Evolutionary conservation across 2,888 invertebrate species (phyloP).

Genomic region (Tetragonula carbonaria): DNA sequence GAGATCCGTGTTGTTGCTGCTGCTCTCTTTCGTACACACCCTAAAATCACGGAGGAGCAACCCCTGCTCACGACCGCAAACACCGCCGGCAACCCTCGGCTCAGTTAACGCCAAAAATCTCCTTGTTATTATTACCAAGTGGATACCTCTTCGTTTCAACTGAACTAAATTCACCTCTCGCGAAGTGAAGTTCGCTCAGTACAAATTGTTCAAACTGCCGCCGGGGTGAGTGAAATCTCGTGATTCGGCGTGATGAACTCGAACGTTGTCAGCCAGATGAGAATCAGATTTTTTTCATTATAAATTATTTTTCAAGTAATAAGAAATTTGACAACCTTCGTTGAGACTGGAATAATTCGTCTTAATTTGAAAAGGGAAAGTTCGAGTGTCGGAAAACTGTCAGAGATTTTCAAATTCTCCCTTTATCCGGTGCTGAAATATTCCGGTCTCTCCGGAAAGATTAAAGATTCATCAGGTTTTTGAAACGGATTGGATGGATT

Average conservation of each 20-base stretch:
- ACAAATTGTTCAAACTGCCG: constrained; percentile 39
- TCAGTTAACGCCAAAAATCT: constrained; percentile 56
- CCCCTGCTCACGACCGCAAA: constrained; percentile 68
- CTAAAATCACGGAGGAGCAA: constrained; percentile 73
- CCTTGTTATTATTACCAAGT: constrained; percentile 41
- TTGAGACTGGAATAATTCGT: too few relatives aligned
- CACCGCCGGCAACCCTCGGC: constrained; percentile 60
- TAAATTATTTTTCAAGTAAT: too few relatives aligned
- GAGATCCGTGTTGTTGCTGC: constrained; percentile 51
- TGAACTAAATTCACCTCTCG: constrained; percentile 30
- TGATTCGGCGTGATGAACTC: background rate
- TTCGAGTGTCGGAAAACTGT: too few relatives aligned
- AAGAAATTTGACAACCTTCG: too few relatives aligned
- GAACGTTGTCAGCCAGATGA: background rate
- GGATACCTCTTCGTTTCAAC: constrained; percentile 53
- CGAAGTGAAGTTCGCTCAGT: constrained; percentile 12
- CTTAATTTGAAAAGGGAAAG: too few relatives aligned
- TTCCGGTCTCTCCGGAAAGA: too few relatives aligned
- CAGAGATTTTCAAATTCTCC: too few relatives aligned
- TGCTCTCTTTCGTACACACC: constrained; percentile 60
- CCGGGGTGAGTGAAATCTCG: background rate
- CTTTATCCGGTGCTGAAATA: background rate
- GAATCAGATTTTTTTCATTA: background rate
- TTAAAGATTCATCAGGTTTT: background rate
- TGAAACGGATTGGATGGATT: background rate